phyloP scores from a whole-genome alignment of 2,797 vertebrate genomes.

The Eospalax fontanierii region DNA sequence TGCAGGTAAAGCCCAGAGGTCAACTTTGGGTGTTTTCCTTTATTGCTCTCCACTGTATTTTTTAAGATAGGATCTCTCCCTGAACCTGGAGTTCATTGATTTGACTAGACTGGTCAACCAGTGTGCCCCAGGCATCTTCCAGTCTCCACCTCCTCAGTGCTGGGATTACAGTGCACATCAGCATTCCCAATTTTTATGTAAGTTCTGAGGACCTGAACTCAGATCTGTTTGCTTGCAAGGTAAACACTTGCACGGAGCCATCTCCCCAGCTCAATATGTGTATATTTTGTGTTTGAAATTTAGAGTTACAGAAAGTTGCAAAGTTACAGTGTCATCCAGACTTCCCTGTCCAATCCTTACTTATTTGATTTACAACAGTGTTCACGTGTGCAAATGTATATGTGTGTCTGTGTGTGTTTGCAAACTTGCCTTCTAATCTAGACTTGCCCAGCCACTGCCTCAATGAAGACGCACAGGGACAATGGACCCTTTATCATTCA shows the following conservation, averaged over 20 bases:
- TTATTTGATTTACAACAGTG: too few species aligned
- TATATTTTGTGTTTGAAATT: neutral
- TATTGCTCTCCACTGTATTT: neutral
- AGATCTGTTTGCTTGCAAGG: neutral
- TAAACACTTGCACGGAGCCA: neutral
- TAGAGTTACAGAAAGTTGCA: neutral
- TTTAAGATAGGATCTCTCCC: neutral
- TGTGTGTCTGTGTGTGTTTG: rapidly evolving
- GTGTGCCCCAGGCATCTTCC: neutral
- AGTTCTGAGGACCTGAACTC: neutral
- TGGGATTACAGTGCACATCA: neutral
- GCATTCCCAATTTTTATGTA: neutral
- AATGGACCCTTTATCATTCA: neutral
- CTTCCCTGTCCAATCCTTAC: too few species aligned
- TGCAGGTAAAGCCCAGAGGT: neutral
- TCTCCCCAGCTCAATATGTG: neutral
- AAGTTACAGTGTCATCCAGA: neutral
- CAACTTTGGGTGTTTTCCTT: neutral
- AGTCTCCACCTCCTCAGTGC: neutral
- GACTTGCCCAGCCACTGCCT: neutral
- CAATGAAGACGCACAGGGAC: neutral
- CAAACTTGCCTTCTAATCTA: neutral
- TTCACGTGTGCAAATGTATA: rapidly evolving
- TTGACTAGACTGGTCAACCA: neutral
- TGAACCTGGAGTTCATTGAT: neutral